A percentile compares a stretch with the other conserved stretches of the same genome.
phyloP scores from a whole-genome alignment of 2,797 vertebrate species.

The Sternarchorhynchus goeldii region DNA sequence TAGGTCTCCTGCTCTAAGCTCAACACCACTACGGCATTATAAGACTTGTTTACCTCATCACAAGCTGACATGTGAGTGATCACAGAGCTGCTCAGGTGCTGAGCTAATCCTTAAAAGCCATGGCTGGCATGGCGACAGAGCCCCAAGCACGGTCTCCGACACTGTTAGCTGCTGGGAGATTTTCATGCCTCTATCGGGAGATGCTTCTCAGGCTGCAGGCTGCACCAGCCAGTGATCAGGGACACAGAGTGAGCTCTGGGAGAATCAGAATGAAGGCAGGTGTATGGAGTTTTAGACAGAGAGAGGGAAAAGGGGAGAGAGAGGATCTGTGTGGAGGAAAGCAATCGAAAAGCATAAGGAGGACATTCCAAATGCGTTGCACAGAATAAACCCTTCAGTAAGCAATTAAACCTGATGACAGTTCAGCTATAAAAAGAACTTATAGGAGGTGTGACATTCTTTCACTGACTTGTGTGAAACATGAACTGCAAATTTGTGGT shows the following conservation, averaged over 20 bases:
- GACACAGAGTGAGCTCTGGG: slow-evolving; percentile 37
- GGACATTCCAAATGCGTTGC: background rate
- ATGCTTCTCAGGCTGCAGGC: slow-evolving; percentile 63
- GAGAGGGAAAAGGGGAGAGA: background rate
- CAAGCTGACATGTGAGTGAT: slow-evolving; percentile 52
- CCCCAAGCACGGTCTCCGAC: slow-evolving; percentile 53
- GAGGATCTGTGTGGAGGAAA: background rate
- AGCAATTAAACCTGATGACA: slow-evolving; percentile 27
- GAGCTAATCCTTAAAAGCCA: slow-evolving; percentile 60
- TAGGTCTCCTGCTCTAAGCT: slow-evolving; percentile 17
- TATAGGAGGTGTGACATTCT: background rate
- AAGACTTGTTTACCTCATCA: slow-evolving; percentile 44
- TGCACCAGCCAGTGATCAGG: slow-evolving; percentile 52
- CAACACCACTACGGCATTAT: slow-evolving; percentile 21
- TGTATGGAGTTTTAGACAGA: slow-evolving; percentile 37
- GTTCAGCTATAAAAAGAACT: slow-evolving; percentile 3
- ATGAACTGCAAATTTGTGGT: slow-evolving; percentile 24
- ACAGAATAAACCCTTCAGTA: background rate
- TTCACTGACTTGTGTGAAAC: slow-evolving; percentile 12
- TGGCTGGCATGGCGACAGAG: slow-evolving; percentile 51
- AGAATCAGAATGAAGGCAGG: slow-evolving; percentile 50
- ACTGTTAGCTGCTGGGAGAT: slow-evolving; percentile 63
- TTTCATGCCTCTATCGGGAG: slow-evolving; percentile 61
- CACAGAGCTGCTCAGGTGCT: slow-evolving; percentile 59
- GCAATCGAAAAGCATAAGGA: background rate